phyloP scores from a whole-genome alignment of 2,113 vertebrate genomes.

The Canis aureus region DNA sequence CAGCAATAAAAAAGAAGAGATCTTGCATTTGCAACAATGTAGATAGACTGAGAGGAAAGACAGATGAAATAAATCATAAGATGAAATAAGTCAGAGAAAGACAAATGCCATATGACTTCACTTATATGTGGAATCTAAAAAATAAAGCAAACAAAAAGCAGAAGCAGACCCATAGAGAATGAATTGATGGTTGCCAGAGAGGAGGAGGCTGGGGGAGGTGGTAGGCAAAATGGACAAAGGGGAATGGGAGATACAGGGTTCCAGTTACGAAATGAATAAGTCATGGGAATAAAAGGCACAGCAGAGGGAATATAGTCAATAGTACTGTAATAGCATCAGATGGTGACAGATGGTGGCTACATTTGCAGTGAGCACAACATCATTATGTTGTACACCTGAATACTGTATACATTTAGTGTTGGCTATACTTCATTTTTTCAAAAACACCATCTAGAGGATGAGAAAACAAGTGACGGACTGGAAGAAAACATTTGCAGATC shows the following conservation, averaged over 20 bases:
- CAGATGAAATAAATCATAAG: too few species aligned
- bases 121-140: not conserved
- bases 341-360: not conserved
- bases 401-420: not conserved
- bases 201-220: not conserved
- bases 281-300: not conserved
- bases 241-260: not conserved
- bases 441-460: not conserved
- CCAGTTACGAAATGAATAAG: not conserved
- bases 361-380: not conserved
- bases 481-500: not conserved
- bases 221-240: not conserved
- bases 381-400: not conserved
- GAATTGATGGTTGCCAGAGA: not conserved
- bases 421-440: not conserved
- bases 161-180: not conserved
- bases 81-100: not conserved
- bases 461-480: not conserved
- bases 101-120: not conserved
- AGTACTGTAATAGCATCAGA: not conserved
- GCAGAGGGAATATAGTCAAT: not conserved
- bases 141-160: not conserved
- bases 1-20: not conserved
- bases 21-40: not conserved
- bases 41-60: not conserved